Conservation (phyloP, 2,113 vertebrate species). For the Ctenodactylus gundi region DNA sequence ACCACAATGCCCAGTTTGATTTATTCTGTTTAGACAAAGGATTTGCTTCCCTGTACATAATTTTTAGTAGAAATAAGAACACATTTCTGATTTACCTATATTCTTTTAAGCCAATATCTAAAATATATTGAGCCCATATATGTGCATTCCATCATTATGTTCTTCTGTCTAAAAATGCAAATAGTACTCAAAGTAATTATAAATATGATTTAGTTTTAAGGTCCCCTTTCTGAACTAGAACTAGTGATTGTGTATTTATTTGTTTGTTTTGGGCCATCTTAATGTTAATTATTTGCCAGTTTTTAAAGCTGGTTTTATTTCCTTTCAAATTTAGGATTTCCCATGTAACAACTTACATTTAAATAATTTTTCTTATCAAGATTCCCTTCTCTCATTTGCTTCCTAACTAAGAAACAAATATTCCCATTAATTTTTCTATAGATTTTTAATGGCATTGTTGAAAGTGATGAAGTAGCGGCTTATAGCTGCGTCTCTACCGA, state of each 20-base stretch:
- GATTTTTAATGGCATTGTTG: neutral
- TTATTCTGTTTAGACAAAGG: conserved; percentile 41
- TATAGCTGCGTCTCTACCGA: neutral
- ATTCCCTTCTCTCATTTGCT: neutral
- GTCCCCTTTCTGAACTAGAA: neutral
- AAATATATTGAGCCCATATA: neutral
- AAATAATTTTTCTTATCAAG: neutral
- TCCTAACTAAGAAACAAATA: neutral
- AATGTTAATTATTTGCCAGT: conserved; percentile 27
- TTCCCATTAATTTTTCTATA: neutral
- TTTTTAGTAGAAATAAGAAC: conserved; percentile 45
- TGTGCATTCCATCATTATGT: neutral
- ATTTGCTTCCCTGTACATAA: neutral
- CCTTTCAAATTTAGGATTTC: conserved; percentile 32
- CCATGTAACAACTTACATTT: conserved; percentile 9
- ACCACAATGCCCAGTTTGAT: too few relatives aligned
- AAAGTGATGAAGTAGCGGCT: neutral
- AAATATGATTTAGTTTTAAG: conserved; percentile 22
- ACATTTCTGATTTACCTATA: conserved; percentile 37
- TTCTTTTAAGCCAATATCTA: neutral
- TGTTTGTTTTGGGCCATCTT: conserved; percentile 9
- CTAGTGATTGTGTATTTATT: neutral
- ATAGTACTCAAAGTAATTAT: conserved; percentile 17
- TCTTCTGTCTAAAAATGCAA: conserved; percentile 28
- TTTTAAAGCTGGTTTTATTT: conserved; percentile 34